phyloP scores from a whole-genome alignment of 2,113 vertebrate species.

The Neodon shergylaensis region DNA sequence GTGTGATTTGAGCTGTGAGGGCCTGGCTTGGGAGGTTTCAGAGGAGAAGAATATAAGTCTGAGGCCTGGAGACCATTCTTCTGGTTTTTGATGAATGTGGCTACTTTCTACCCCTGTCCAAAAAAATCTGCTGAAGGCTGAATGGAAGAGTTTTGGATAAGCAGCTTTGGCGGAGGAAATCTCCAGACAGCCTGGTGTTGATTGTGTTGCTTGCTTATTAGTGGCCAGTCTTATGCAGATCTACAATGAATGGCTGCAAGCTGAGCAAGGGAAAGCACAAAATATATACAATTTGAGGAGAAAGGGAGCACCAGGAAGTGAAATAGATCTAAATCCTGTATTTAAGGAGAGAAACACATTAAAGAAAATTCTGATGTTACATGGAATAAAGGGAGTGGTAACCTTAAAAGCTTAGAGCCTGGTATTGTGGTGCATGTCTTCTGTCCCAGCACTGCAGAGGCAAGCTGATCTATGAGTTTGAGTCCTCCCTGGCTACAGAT shows the following conservation, averaged over 20 bases:
- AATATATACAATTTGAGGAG: no score
- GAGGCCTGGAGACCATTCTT: background rate
- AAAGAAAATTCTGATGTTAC: background rate
- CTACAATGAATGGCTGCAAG: no score
- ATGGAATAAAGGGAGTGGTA: background rate
- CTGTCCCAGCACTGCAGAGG: no score
- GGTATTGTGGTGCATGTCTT: no score
- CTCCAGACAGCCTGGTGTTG: background rate
- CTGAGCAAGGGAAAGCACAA: no score
- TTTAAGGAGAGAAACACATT: no score
- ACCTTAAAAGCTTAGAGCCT: background rate
- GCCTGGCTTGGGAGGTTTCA: background rate
- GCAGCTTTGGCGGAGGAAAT: background rate
- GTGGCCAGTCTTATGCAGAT: no score
- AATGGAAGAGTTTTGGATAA: background rate
- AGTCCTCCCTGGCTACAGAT: background rate
- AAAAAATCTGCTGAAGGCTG: background rate
- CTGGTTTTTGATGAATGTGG: background rate
- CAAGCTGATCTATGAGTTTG: background rate
- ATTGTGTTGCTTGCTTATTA: no score
- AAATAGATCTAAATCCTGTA: no score
- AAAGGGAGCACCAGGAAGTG: no score
- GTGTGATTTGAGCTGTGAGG: background rate
- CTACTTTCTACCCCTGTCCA: background rate
- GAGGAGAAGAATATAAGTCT: background rate